phyloP scores from a whole-genome alignment of 1,140 invertebrate species.

The Microvelia longipes region DNA sequence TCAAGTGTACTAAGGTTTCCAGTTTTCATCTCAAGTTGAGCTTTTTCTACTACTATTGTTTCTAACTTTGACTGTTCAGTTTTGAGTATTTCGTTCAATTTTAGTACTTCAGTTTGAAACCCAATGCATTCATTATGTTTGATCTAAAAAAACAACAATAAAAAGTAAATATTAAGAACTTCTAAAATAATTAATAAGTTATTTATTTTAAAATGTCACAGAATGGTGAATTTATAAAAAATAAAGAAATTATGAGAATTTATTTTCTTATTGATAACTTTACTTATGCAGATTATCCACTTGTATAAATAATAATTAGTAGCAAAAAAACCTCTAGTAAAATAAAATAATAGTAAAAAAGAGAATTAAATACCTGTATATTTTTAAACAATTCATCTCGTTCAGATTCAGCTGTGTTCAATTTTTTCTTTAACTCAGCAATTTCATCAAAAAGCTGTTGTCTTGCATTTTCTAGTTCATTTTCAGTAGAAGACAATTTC shows the following conservation, averaged over 20 bases:
- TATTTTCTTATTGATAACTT: too few species aligned
- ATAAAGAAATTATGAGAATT: too few species aligned
- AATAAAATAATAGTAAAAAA: too few species aligned
- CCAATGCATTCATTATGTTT: slow-evolving; percentile 16
- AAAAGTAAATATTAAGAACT: slow-evolving; percentile 4
- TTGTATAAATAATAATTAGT: too few species aligned
- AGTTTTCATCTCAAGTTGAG: slow-evolving; percentile 3
- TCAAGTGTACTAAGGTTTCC: background rate
- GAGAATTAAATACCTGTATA: slow-evolving; percentile 3
- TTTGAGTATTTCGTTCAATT: slow-evolving; percentile 12
- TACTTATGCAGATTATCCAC: too few species aligned
- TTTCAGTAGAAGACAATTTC: background rate
- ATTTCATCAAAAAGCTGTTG: background rate
- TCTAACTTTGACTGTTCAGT: slow-evolving; percentile 10
- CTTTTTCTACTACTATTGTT: slow-evolving; percentile 4
- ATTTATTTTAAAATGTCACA: too few species aligned
- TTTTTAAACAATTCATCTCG: slow-evolving; percentile 2
- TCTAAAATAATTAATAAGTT: too few species aligned
- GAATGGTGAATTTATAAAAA: too few species aligned
- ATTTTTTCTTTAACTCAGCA: slow-evolving; percentile 6
- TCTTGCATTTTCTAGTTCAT: slow-evolving; percentile 8
- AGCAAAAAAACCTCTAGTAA: too few species aligned
- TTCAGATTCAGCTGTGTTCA: background rate
- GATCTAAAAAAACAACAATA: slow-evolving; percentile 11
- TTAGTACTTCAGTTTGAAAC: slow-evolving; percentile 17